Conservation (phyloP, 2,113 vertebrate species). For the Loxodonta africana region DNA sequence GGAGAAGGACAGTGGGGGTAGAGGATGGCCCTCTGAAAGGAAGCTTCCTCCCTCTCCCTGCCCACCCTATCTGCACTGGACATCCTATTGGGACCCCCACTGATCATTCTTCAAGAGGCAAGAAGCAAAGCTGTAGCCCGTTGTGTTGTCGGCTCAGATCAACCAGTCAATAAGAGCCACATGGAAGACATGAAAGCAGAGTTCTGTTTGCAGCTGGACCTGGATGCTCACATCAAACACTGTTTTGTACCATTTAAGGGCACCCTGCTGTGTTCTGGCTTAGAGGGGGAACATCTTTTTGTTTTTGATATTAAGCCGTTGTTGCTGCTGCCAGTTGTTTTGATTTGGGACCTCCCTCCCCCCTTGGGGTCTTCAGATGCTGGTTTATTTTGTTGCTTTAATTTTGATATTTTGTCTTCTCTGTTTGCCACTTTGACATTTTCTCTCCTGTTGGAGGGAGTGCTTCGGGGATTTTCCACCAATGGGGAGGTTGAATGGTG, state of each 20-base stretch:
- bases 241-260: neutral
- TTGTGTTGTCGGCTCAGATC: neutral
- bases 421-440: neutral
- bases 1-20: rapidly evolving
- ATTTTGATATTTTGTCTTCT: slow-evolving; percentile 4
- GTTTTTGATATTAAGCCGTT: slow-evolving; percentile 22
- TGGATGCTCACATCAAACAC: slow-evolving; percentile 1
- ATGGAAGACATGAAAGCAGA: neutral
- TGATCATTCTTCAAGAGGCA: neutral
- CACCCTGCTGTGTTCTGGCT: neutral
- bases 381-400: slow-evolving; percentile 25
- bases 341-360: slow-evolving; percentile 11
- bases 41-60: neutral
- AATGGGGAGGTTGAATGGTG: neutral
- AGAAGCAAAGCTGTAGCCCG: neutral
- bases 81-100: neutral
- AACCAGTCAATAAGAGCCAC: slow-evolving; percentile 25
- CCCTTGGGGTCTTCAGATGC: neutral
- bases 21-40: neutral
- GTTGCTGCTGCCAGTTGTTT: neutral
- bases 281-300: neutral
- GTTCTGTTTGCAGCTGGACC: slow-evolving; percentile 47
- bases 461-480: neutral
- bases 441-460: neutral
- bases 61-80: neutral